phyloP scores from a whole-genome alignment of 2,797 vertebrate species.

The Pseudopleuronectes americanus region DNA sequence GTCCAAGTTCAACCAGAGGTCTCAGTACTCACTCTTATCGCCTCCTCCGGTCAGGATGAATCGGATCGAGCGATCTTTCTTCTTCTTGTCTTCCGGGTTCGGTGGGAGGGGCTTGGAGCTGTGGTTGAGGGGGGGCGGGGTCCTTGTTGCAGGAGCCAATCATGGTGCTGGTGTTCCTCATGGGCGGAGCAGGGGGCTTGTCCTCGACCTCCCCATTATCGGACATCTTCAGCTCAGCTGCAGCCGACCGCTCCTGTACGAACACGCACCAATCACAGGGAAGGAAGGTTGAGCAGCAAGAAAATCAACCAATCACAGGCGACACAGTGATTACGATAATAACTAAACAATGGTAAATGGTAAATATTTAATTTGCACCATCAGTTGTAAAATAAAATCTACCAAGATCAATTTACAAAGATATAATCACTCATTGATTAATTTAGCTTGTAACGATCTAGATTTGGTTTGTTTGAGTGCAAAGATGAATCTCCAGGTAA shows the following conservation, averaged over 20 bases:
- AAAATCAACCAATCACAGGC: constrained; percentile 22
- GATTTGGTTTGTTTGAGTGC: too few species aligned
- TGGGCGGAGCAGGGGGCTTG: constrained; percentile 95
- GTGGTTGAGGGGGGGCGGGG: constrained; percentile 87
- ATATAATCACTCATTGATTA: too few species aligned
- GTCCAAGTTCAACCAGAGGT: not conserved
- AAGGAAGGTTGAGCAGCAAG: not conserved
- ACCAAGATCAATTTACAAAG: too few species aligned
- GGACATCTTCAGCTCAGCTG: constrained; percentile 89
- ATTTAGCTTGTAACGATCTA: too few species aligned
- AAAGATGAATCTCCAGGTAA: too few species aligned
- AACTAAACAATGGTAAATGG: too few species aligned
- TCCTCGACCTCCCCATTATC: constrained; percentile 95
- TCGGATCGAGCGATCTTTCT: constrained; percentile 92
- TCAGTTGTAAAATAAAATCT: too few species aligned
- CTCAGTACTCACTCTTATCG: constrained; percentile 89
- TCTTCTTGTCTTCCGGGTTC: constrained; percentile 96
- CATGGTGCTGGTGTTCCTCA: constrained; percentile 98
- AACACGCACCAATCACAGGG: constrained; percentile 12
- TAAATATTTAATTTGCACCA: too few species aligned
- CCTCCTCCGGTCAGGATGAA: constrained; percentile 91
- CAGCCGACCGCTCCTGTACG: constrained; percentile 69
- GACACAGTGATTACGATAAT: too few species aligned
- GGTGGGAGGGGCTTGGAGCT: constrained; percentile 95
- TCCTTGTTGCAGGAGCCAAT: constrained; percentile 92